Percentiles rank a stretch among this genome's conserved stretches.
Conservation (phyloP, 2,888 invertebrate species). For the Melanostoma scalare region DNA sequence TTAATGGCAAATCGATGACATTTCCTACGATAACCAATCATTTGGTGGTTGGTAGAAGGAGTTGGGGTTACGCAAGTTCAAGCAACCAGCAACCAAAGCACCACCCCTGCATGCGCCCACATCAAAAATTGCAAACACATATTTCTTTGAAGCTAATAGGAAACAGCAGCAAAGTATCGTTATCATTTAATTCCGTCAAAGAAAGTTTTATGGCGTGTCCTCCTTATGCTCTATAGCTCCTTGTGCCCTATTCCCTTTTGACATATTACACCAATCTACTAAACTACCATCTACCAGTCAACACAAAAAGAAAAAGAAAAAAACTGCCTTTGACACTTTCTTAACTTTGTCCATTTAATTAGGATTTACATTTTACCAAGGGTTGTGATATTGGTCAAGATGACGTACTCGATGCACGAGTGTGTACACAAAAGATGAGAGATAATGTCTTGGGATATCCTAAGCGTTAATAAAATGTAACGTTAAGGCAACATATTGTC, state of each 20-base stretch:
- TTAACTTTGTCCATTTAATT: conserved; percentile 72
- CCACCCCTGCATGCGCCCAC: conserved; percentile 32
- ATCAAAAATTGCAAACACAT: conserved; percentile 69
- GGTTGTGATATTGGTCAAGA: conserved; percentile 40
- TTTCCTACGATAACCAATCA: conserved; percentile 57
- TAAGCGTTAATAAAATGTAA: conserved; percentile 70
- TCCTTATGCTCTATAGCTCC: background rate
- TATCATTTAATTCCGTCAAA: conserved; percentile 69
- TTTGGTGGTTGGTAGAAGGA: background rate
- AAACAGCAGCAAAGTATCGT: conserved; percentile 67
- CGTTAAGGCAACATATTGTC: conserved; percentile 66
- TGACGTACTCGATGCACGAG: conserved; percentile 41
- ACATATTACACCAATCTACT: conserved; percentile 7
- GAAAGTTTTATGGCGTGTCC: conserved; percentile 65
- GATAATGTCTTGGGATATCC: conserved; percentile 67
- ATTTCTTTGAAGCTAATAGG: conserved; percentile 60
- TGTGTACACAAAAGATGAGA: conserved; percentile 45
- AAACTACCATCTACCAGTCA: background rate
- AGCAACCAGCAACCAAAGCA: background rate
- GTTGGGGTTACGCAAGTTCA: too few relatives aligned
- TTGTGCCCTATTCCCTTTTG: conserved; percentile 4
- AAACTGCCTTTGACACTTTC: conserved; percentile 69
- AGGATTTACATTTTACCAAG: conserved; percentile 58
- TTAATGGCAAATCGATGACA: conserved; percentile 66
- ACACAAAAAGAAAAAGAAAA: conserved; percentile 16